A percentile compares a stretch with the other conserved stretches of the same genome.
These are phyloP conservation scores for Hippocampus comes DNA, from an alignment of 2,113 vertebrate species.

Conservation along the genomic window DNA sequence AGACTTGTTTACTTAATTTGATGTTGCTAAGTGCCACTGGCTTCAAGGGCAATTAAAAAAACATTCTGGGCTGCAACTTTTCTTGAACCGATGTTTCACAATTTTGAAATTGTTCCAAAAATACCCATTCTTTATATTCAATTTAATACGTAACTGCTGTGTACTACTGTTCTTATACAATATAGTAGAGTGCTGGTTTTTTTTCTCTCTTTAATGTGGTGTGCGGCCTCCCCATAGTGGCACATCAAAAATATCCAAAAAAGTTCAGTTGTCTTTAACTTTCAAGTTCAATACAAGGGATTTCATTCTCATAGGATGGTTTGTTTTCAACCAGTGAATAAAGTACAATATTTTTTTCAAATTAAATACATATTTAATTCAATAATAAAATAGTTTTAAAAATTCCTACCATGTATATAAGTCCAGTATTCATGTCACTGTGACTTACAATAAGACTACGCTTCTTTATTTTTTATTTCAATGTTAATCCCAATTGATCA, in stretches of 20 bases:
- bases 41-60: background rate
- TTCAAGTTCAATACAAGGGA: too few relatives aligned
- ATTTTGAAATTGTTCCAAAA: background rate
- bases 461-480: too few relatives aligned
- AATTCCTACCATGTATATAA: too few relatives aligned
- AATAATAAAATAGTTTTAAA: too few relatives aligned
- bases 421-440: too few relatives aligned
- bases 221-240: background rate
- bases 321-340: too few relatives aligned
- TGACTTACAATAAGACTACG: too few relatives aligned
- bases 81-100: background rate
- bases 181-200: background rate
- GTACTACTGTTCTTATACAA: background rate
- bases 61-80: background rate
- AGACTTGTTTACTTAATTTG: background rate
- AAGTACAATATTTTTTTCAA: too few relatives aligned
- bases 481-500: background rate
- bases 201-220: background rate
- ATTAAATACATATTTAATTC: too few relatives aligned
- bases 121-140: background rate
- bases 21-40: background rate
- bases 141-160: background rate
- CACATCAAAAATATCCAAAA: background rate
- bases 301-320: too few relatives aligned
- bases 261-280: too few relatives aligned